Conservation (phyloP, 23 tunicate species). For the Halocynthia roretzi region DNA sequence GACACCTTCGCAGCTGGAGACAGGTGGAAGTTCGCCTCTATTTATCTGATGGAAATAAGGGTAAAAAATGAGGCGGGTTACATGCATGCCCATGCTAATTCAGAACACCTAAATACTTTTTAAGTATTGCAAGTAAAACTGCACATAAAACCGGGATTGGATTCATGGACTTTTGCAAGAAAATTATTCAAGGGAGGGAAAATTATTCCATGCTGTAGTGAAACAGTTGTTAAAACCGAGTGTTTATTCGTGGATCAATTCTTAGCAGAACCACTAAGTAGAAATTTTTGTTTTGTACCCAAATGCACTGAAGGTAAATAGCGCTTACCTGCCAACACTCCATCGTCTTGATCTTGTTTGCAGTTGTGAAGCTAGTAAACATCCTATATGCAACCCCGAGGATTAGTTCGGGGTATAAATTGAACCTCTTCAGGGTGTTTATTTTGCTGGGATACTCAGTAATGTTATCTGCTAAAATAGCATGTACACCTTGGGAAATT, state of each 20-base stretch:
- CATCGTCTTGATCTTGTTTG: conserved; percentile 67
- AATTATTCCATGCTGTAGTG: no score
- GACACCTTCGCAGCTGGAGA: conserved; percentile 84
- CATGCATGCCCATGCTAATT: no score
- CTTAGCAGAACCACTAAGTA: no score
- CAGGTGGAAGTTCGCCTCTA: conserved; percentile 83
- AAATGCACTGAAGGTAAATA: not conserved
- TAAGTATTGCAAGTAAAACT: not conserved
- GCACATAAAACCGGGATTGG: not conserved
- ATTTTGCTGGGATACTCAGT: conserved; percentile 93
- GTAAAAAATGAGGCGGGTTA: not conserved
- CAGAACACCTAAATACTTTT: no score
- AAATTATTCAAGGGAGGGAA: no score
- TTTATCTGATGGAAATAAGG: conserved; percentile 43
- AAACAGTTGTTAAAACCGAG: no score
- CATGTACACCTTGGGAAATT: conserved; percentile 51
- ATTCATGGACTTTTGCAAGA: not conserved
- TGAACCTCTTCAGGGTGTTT: conserved; percentile 93
- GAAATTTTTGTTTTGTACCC: no score
- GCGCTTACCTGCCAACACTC: conserved; percentile 73
- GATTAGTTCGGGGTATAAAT: conserved; percentile 89
- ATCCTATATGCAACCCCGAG: conserved; percentile 61
- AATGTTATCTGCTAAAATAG: conserved; percentile 76
- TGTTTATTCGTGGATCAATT: no score
- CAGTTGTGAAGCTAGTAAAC: conserved; percentile 76